phyloP scores from a whole-genome alignment of 2,888 invertebrate genomes.

The Eupeodes luniger region DNA sequence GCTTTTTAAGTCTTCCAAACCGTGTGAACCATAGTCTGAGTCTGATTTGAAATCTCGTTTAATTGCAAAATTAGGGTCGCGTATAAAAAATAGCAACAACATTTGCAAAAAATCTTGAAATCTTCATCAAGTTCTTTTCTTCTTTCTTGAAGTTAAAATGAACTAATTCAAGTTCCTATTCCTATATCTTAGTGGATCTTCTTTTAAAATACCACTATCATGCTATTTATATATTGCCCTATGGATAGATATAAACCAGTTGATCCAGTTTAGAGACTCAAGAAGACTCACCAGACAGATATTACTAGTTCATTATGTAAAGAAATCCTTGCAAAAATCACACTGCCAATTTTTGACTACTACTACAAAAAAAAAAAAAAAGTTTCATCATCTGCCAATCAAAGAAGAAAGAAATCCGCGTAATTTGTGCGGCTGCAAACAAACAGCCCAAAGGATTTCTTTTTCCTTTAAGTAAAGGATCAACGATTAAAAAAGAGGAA shows the following conservation, averaged over 20 bases:
- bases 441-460: slow-evolving; percentile 71
- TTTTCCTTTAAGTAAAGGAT: slow-evolving; percentile 24
- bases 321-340: slow-evolving; percentile 34
- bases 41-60: not conserved
- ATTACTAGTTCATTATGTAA: slow-evolving; percentile 8
- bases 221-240: not conserved
- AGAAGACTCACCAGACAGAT: not conserved
- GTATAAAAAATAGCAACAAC: not conserved
- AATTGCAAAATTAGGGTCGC: slow-evolving; percentile 10
- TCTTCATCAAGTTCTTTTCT: not conserved
- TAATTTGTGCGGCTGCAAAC: slow-evolving; percentile 76
- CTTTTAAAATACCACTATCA: slow-evolving; percentile 33
- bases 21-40: not conserved
- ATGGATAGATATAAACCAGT: slow-evolving; percentile 54
- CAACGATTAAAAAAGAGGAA: slow-evolving; percentile 32
- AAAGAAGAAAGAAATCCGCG: slow-evolving; percentile 65
- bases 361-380: not conserved
- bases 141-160: not conserved
- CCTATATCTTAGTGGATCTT: not conserved
- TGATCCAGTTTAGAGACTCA: slow-evolving; percentile 33
- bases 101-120: slow-evolving; percentile 1
- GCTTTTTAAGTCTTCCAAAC: not conserved
- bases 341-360: slow-evolving; percentile 67
- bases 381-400: slow-evolving; percentile 64
- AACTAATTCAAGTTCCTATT: not conserved